Base-by-base conservation (phyloP, 2,888 invertebrate species). In the Biston betularia region DNA sequence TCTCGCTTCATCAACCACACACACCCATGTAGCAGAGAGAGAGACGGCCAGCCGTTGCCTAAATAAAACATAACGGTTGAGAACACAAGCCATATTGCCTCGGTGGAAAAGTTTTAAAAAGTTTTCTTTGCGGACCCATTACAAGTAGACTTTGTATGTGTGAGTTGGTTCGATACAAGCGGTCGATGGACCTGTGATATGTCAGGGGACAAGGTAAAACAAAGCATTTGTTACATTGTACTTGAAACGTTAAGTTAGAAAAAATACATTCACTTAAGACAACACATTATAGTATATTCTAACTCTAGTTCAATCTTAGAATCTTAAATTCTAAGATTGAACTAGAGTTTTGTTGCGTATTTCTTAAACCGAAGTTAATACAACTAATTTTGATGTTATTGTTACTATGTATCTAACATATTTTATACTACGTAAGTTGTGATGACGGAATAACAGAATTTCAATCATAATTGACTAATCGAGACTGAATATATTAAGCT, bases 11-110 rank as follows among this genome's bases (percentile, higher is more conserved):
- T 68, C 74, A 57, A 71, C 76, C 77, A 65, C 69, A 72, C 73
- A 68, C 75, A 74, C 73, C 73, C 74, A 74, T 78, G 72, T 72
- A 74, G 63, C 63, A 81, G 89, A 94, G 78, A 75, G 86, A 38
- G 38, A 83, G 92, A 92, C 79, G 78, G 85, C 79, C 81, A 71
- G 86, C 81, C 83, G 89, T 89, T 89, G 87, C 90, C 92, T 91
- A 92, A 93, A 94, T 94, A 93, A 93, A 93, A 92, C 90, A 90
- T 92, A 89, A 90, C 90, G 93, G 89, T 88, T 89, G 90, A 90
- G 92, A 93, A 93, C 92, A 91, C 92, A 93, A 92, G 93, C 93
- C 93, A 93, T 94, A 94, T 94, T 94, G 94, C 94, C 92, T 93
- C 91, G 91, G 88, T 91, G 92, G 89, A 92, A 94, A 94, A 94